Conservation (phyloP, 2,797 vertebrate genomes). For the Microchirus variegatus region DNA sequence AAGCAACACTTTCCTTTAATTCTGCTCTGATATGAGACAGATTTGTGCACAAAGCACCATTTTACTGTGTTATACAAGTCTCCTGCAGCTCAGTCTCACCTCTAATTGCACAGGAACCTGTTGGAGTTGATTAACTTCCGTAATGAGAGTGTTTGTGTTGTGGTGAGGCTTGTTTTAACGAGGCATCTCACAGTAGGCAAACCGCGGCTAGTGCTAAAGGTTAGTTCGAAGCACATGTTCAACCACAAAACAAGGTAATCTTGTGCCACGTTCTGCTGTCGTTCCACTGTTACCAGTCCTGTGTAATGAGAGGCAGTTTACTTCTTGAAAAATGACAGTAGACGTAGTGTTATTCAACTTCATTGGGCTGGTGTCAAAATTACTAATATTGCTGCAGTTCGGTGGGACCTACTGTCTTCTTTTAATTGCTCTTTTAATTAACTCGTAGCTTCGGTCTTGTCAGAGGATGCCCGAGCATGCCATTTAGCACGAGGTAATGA, state of each 20-base stretch:
- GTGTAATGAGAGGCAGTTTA: constrained; percentile 42
- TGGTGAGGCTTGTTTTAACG: constrained; percentile 68
- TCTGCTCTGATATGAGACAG: too few relatives aligned
- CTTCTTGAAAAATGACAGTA: constrained; percentile 43
- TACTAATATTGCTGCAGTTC: constrained; percentile 53
- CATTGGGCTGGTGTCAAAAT: constrained; percentile 38
- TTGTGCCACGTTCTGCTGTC: constrained; percentile 15
- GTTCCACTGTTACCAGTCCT: constrained; percentile 27
- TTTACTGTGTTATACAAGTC: constrained; percentile 3
- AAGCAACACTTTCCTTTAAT: too few relatives aligned
- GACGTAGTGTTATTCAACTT: constrained; percentile 30
- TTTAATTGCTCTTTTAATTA: constrained; percentile 81
- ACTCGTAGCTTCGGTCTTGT: constrained; percentile 69
- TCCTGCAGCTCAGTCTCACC: constrained; percentile 11
- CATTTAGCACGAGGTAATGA: constrained; percentile 74
- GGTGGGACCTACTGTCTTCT: constrained; percentile 64
- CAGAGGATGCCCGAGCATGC: constrained; percentile 62
- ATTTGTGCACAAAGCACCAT: not conserved
- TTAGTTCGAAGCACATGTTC: constrained; percentile 69
- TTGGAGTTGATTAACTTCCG: constrained; percentile 69
- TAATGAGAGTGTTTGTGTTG: constrained; percentile 67
- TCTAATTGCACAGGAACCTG: constrained; percentile 47
- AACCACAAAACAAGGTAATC: constrained; percentile 56
- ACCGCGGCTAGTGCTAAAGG: constrained; percentile 56
- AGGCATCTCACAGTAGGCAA: constrained; percentile 73